Conservation (phyloP, 2,888 invertebrate species). For the Lasioglossum pauxillum region DNA sequence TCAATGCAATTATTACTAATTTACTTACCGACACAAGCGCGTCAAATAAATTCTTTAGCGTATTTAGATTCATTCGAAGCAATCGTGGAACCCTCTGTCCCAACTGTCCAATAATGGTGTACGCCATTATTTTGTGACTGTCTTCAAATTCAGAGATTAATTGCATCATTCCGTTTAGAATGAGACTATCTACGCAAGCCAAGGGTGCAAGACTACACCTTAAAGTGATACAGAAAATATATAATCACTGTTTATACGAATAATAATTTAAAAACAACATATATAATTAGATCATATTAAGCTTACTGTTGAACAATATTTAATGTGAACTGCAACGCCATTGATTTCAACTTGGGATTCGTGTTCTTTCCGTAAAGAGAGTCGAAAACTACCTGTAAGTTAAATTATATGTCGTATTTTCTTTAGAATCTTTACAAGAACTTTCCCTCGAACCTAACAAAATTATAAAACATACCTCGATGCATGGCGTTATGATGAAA, state of each 20-base stretch:
- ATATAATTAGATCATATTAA: conserved; percentile 8
- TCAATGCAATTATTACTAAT: not conserved
- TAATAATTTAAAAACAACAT: not conserved
- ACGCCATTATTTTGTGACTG: conserved; percentile 89
- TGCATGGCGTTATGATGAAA: conserved; percentile 91
- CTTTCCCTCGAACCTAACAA: not conserved
- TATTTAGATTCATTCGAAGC: conserved; percentile 89
- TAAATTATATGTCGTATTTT: too few relatives aligned
- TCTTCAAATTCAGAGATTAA: conserved; percentile 88
- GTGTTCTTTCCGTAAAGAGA: conserved; percentile 93
- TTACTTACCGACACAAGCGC: conserved; percentile 84
- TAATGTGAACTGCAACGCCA: conserved; percentile 92
- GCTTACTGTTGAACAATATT: conserved; percentile 93
- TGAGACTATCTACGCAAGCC: conserved; percentile 89
- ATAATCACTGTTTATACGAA: conserved; percentile 6
- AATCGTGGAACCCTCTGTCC: conserved; percentile 87
- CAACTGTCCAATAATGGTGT: conserved; percentile 90
- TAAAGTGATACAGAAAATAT: conserved; percentile 67
- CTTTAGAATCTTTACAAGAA: too few relatives aligned
- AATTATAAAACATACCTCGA: conserved; percentile 87
- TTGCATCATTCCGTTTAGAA: conserved; percentile 90
- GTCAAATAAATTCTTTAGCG: conserved; percentile 86
- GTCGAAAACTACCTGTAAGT: conserved; percentile 91
- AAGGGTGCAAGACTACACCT: conserved; percentile 88
- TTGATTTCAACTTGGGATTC: conserved; percentile 92